These are phyloP conservation scores for Thermophis baileyi DNA, from an alignment of 2,113 vertebrate species.

Conservation along the genomic window DNA sequence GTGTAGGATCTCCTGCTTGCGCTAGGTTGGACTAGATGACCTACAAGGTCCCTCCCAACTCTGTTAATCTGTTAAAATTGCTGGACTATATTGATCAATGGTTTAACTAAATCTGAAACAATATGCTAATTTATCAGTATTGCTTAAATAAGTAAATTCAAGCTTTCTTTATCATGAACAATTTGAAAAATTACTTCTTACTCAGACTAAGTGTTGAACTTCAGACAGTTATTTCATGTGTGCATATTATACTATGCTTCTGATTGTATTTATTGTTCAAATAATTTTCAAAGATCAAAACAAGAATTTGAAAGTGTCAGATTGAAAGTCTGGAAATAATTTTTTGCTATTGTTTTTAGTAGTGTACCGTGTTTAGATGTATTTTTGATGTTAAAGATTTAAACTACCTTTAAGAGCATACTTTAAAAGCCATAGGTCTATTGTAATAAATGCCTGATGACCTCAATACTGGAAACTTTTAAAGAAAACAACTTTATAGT, in stretches of 20 bases:
- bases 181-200: not conserved
- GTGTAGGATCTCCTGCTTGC: no score
- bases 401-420: slow-evolving; percentile 21
- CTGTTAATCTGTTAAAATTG: not conserved
- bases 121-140: not conserved
- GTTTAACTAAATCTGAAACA: not conserved
- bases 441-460: not conserved
- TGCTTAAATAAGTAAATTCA: not conserved
- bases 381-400: not conserved
- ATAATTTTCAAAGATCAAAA: not conserved
- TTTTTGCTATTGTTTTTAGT: not conserved
- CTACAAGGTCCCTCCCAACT: no score
- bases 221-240: not conserved
- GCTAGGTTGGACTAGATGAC: no score
- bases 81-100: not conserved
- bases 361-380: not conserved
- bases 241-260: not conserved
- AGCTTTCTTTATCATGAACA: not conserved
- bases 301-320: not conserved
- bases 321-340: no score
- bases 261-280: not conserved
- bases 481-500: slow-evolving; percentile 34
- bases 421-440: not conserved
- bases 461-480: not conserved
- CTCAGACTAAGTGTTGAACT: not conserved